These are phyloP conservation scores for Calephelis nemesis DNA, from an alignment of 1,140 invertebrate species.

Conservation along the genomic window DNA sequence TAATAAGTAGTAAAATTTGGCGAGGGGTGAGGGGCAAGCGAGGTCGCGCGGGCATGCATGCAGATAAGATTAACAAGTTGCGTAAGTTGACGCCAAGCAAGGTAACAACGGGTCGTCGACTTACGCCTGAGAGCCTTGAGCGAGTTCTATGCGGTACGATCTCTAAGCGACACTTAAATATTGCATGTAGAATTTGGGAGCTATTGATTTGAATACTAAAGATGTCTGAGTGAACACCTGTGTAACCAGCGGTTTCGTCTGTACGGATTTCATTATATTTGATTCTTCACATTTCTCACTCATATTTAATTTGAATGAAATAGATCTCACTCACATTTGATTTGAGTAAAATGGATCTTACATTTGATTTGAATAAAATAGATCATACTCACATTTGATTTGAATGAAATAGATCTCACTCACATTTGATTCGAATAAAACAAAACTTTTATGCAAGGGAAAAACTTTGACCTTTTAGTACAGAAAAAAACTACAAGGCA, in stretches of 20 bases:
- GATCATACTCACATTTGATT: no score
- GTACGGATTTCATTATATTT: neutral
- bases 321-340: no score
- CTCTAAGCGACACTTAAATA: conserved; percentile 64
- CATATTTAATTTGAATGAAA: no score
- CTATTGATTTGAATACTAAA: neutral
- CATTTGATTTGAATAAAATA: no score
- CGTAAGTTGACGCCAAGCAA: conserved; percentile 73
- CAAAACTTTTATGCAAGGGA: no score
- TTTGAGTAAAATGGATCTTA: no score
- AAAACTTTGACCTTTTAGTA: no score
- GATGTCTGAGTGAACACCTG: neutral
- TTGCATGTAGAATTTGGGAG: conserved; percentile 42
- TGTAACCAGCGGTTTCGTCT: no score
- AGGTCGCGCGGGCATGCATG: conserved; percentile 67
- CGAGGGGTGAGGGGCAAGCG: conserved; percentile 61
- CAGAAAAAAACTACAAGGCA: no score
- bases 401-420: no score
- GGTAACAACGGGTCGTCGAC: conserved; percentile 73
- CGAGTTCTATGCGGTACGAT: conserved; percentile 61
- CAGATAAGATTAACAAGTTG: conserved; percentile 76
- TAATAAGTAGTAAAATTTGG: conserved; percentile 42
- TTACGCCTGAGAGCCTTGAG: conserved; percentile 59
- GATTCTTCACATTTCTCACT: neutral
- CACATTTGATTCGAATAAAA: no score